phyloP scores from a whole-genome alignment of 2,888 invertebrate genomes.

The Cryptophagus acutangulus region DNA sequence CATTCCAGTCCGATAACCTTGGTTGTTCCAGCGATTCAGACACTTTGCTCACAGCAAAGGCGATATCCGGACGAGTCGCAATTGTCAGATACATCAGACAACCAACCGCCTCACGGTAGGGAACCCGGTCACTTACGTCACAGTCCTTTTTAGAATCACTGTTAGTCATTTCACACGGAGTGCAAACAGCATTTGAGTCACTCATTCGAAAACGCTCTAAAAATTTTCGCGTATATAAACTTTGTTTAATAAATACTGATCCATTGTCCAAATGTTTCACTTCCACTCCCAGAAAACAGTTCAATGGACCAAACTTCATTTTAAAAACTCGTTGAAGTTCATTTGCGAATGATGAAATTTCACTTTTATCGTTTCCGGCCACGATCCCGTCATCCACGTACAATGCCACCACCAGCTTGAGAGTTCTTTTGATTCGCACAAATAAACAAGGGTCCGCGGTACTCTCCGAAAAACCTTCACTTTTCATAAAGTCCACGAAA shows the following conservation, averaged over 20 bases:
- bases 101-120: constrained; percentile 15
- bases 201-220: constrained; percentile 9
- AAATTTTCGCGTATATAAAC: constrained; percentile 9
- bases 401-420: constrained; percentile 6
- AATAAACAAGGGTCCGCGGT: constrained; percentile 6
- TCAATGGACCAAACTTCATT: too few relatives aligned
- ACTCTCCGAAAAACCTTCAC: constrained; percentile 6
- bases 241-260: too few relatives aligned
- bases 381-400: constrained; percentile 13
- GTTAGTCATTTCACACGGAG: too few relatives aligned
- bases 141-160: background rate
- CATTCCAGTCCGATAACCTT: background rate
- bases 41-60: constrained; percentile 11
- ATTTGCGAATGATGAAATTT: too few relatives aligned
- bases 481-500: constrained; percentile 26
- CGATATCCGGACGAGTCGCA: constrained; percentile 14
- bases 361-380: too few relatives aligned
- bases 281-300: too few relatives aligned
- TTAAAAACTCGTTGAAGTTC: too few relatives aligned
- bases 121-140: background rate
- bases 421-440: background rate
- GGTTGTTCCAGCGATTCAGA: constrained; percentile 13
- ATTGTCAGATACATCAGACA: constrained; percentile 15
- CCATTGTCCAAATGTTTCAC: too few relatives aligned
- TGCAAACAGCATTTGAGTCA: too few relatives aligned